Percentiles rank a stretch among this genome's conserved stretches.
phyloP scores from a whole-genome alignment of 1,140 invertebrate species.

The Galleria mellonella region DNA sequence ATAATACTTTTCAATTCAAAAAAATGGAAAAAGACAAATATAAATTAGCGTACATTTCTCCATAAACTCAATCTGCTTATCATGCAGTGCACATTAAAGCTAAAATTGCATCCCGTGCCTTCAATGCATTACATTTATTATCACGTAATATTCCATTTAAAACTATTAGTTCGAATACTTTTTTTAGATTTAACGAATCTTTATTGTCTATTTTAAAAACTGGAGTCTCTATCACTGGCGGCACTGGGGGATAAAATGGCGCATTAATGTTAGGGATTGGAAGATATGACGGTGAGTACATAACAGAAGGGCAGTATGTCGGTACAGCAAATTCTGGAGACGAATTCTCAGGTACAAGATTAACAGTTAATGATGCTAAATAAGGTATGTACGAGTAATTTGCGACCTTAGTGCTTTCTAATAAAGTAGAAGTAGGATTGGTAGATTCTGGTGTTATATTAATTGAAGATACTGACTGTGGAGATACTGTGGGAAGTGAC shows the following conservation, averaged over 20 bases:
- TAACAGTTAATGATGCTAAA: too few relatives aligned
- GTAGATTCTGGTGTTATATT: too few relatives aligned
- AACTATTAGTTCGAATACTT: background rate
- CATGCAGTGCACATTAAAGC: background rate
- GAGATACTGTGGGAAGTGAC: too few relatives aligned
- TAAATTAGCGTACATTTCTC: too few relatives aligned
- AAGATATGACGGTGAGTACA: background rate
- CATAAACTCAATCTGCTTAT: too few relatives aligned
- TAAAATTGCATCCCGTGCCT: background rate
- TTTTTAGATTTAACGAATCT: background rate
- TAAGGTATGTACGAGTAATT: too few relatives aligned
- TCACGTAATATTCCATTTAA: background rate
- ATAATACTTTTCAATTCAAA: too few relatives aligned
- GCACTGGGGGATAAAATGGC: background rate
- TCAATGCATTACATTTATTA: background rate
- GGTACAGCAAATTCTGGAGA: background rate
- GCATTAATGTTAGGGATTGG: conserved; percentile 1
- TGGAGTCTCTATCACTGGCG: background rate
- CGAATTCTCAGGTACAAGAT: too few relatives aligned
- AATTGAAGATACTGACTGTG: too few relatives aligned
- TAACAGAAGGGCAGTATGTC: background rate
- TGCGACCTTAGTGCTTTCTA: too few relatives aligned
- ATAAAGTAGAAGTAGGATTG: too few relatives aligned
- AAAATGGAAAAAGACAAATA: too few relatives aligned
- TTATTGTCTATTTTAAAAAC: background rate